Conservation (phyloP, 2,797 vertebrate species). For the Pseudopleuronectes americanus region DNA sequence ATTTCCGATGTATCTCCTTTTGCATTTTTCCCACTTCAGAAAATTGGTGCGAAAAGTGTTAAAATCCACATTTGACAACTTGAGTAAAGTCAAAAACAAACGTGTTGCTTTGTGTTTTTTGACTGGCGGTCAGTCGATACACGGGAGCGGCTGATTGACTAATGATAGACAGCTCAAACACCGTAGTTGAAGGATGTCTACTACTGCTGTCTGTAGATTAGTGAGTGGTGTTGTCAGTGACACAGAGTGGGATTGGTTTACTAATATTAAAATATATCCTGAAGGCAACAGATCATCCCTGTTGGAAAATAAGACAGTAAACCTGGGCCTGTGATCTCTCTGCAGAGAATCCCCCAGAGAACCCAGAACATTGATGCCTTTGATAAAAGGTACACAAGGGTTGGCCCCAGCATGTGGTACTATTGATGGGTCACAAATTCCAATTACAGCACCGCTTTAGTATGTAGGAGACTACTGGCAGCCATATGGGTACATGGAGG, state of each 20-base stretch:
- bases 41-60: no score
- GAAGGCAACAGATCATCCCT: neutral
- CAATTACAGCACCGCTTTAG: slow-evolving; percentile 23
- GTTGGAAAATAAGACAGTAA: neutral
- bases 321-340: neutral
- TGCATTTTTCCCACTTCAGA: no score
- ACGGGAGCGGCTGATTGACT: neutral
- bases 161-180: no score
- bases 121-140: no score
- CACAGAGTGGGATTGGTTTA: neutral
- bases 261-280: slow-evolving; percentile 3
- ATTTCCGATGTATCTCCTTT: no score
- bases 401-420: slow-evolving; percentile 2
- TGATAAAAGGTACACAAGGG: slow-evolving; percentile 1
- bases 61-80: no score
- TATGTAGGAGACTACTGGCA: slow-evolving; percentile 17
- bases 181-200: no score
- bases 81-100: no score
- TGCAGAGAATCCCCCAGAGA: neutral
- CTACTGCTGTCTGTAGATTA: neutral
- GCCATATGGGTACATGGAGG: slow-evolving; percentile 13
- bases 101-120: no score
- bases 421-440: slow-evolving; percentile 8
- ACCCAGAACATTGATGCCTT: neutral
- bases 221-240: neutral